phyloP scores from a whole-genome alignment of 2,888 invertebrate species.

The Coelopa pilipes region DNA sequence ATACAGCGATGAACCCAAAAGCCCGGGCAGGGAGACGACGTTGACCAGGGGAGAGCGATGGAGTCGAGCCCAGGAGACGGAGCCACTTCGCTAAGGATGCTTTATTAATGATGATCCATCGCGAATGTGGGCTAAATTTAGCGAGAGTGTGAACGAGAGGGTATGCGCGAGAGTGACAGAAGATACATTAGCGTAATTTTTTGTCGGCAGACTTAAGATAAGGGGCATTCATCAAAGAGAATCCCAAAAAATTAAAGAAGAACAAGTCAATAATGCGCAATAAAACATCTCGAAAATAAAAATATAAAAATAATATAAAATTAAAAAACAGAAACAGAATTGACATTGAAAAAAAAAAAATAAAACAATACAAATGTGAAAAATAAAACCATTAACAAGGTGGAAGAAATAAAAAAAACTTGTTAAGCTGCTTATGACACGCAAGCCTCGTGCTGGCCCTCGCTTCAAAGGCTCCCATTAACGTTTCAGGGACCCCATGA shows the following conservation, averaged over 20 bases:
- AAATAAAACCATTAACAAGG: neutral
- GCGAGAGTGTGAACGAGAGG: neutral
- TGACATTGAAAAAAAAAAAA: neutral
- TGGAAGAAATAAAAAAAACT: neutral
- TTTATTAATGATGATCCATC: constrained; percentile 25
- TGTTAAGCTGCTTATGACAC: too few relatives aligned
- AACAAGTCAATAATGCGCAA: neutral
- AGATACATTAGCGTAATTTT: neutral
- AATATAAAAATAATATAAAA: neutral
- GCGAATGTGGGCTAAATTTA: constrained; percentile 27
- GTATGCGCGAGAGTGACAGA: neutral
- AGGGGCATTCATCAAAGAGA: too few relatives aligned
- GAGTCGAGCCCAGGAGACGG: neutral
- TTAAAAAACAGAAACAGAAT: neutral
- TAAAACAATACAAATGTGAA: neutral
- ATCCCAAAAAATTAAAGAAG: neutral
- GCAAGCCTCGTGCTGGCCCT: neutral
- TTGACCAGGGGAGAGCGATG: neutral
- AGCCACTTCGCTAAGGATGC: neutral
- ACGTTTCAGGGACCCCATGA: neutral
- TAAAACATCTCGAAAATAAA: neutral
- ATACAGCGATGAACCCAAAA: too few relatives aligned
- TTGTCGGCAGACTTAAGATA: too few relatives aligned
- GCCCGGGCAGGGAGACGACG: neutral
- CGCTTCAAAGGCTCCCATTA: neutral